Base-by-base conservation (phyloP, 64 coral and sea anemone genomes). In the Anthopleura sola region DNA sequence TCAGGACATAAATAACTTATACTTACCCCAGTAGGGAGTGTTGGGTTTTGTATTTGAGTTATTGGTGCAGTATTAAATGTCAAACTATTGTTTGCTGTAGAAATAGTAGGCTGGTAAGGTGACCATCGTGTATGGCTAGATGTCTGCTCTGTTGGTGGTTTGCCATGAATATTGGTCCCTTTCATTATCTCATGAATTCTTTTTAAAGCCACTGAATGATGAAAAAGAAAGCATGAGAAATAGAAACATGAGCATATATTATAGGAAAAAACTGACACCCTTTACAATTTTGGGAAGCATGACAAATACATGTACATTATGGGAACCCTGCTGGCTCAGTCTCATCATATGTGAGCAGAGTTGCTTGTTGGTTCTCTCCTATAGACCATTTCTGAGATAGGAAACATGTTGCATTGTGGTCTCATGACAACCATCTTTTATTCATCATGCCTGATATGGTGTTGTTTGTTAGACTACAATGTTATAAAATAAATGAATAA, bases 21-120 rank as follows among this genome's bases (percentile, higher is more conserved):
- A 81, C 86, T 84, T 86, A 99, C 97, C 97, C 97, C 97, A 46
- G 93, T 78, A 16, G 97, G 97, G 53, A 99, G 86, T 78, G 90
- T 58, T 47, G 82, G 89, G 66, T 88, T 88, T 24, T 95, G 83
- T 78, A n/a, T 68, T 75, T 87, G 85, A 46, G 81, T 84, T 18
- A 88, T 84, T 29, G 74, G 6, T 60, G 50, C 37, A 28, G 76
- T 20, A 79, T 20, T 79, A 24, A 38, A 79, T 1, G 29, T 14
- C 3, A 44, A 46, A 57, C n/a, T 86, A 58, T 54, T 93, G 82
- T 49, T 15, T 71, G 28, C 31, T 32, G 55, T 86, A 36, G 83
- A 26, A n/a, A 26, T 13, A 4, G 83, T 60, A 28, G 86, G 78
- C 47, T 85, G 50, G 82, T 86, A 74, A 57, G 93, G 87, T 54